Conservation (phyloP, 2,888 invertebrate genomes). For the Brachylomia viminalis region DNA sequence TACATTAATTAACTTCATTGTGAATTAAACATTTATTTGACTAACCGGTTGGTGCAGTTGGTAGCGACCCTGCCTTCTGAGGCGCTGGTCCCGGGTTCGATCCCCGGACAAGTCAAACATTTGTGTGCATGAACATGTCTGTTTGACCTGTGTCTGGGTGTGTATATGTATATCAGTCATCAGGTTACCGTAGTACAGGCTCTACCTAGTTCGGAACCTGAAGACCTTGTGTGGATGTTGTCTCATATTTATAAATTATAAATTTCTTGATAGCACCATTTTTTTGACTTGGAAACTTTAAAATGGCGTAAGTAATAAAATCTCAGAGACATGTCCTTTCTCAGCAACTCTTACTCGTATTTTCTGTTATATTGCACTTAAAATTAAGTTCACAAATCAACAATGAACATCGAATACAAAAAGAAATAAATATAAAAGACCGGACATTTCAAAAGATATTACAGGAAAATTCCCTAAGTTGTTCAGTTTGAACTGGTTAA, state of each 20-base stretch:
- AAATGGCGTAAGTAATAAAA: neutral
- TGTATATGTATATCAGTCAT: too few species aligned
- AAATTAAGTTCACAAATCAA: neutral
- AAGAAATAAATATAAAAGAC: conserved; percentile 15
- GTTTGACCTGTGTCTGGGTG: too few species aligned
- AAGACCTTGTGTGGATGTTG: too few species aligned
- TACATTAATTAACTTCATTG: neutral
- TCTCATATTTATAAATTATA: too few species aligned
- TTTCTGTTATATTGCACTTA: neutral
- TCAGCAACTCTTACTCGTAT: neutral
- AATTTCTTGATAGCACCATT: too few species aligned
- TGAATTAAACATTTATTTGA: neutral
- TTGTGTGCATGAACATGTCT: too few species aligned
- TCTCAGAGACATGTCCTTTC: neutral
- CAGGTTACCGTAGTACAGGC: too few species aligned
- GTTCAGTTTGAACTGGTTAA: conserved; percentile 45
- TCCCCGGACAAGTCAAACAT: too few species aligned
- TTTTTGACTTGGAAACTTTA: neutral
- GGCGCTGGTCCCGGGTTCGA: too few species aligned
- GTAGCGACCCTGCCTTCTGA: too few species aligned
- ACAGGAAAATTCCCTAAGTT: conserved; percentile 27
- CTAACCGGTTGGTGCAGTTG: too few species aligned
- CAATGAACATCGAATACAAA: neutral
- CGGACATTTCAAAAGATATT: conserved; percentile 24
- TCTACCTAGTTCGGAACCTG: too few species aligned